Conservation (phyloP, 2,797 vertebrate species). For the Pogoniulus pusillus region DNA sequence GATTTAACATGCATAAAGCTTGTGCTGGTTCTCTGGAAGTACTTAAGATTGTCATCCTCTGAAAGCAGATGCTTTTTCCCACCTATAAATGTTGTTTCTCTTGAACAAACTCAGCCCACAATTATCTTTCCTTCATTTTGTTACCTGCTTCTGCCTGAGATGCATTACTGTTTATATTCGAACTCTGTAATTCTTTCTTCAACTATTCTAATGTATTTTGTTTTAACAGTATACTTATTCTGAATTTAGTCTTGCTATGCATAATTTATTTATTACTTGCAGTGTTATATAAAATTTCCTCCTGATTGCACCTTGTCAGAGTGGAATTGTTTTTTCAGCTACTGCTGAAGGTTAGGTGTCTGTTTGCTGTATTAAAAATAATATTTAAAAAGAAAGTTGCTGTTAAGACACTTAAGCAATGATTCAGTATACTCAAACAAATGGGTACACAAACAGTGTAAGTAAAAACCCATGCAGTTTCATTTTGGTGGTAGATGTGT, state of each 20-base stretch:
- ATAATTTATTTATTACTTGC: slow-evolving; percentile 62
- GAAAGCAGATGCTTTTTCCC: slow-evolving; percentile 6
- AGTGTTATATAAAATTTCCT: slow-evolving; percentile 66
- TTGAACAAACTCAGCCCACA: slow-evolving; percentile 13
- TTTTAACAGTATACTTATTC: slow-evolving; percentile 53
- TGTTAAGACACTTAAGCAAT: neutral
- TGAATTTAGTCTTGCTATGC: slow-evolving; percentile 67
- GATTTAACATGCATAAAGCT: slow-evolving; percentile 3
- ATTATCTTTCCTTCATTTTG: slow-evolving; percentile 46
- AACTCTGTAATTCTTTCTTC: slow-evolving; percentile 57
- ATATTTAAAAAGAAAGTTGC: neutral
- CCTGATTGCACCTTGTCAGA: slow-evolving; percentile 60
- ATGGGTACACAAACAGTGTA: too few relatives aligned
- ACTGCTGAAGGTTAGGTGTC: neutral
- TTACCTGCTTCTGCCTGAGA: slow-evolving; percentile 58
- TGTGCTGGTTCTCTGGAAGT: slow-evolving; percentile 4
- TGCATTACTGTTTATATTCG: slow-evolving; percentile 57
- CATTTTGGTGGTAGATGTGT: neutral
- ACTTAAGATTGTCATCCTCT: neutral
- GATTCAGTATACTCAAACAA: neutral
- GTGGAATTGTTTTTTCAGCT: slow-evolving; percentile 54
- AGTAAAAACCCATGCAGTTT: neutral
- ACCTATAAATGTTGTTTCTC: slow-evolving; percentile 50
- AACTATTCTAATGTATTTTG: slow-evolving; percentile 58
- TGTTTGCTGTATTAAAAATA: neutral